A percentile compares a stretch with the other conserved stretches of the same genome.
These are phyloP conservation scores for Rhagonycha lutea DNA, from an alignment of 2,888 invertebrate genomes.

Conservation along the genomic window DNA sequence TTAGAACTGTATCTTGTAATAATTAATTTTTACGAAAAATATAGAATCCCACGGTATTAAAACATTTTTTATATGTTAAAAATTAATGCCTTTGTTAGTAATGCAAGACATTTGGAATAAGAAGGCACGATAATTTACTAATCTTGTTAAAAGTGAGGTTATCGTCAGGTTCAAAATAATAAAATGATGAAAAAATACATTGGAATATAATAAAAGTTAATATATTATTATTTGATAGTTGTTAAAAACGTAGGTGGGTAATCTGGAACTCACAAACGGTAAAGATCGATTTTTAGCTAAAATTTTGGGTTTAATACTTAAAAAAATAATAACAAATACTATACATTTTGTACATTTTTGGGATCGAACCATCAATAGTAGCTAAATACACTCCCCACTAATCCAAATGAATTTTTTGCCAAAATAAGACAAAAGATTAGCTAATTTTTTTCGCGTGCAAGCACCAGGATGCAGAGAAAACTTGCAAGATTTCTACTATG, in stretches of 20 bases:
- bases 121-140: background rate
- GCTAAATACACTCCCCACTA: too few relatives aligned
- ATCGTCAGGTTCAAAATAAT: background rate
- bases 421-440: too few relatives aligned
- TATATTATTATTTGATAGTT: background rate
- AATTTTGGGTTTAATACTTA: too few relatives aligned
- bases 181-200: background rate
- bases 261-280: too few relatives aligned
- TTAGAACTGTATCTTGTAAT: background rate
- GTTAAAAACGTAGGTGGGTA: background rate
- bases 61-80: background rate
- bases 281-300: too few relatives aligned
- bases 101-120: background rate
- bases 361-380: too few relatives aligned
- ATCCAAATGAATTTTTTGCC: too few relatives aligned
- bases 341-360: too few relatives aligned
- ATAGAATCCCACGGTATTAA: background rate
- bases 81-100: background rate
- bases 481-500: too few relatives aligned
- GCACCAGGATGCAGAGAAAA: too few relatives aligned
- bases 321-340: too few relatives aligned
- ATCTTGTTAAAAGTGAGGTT: background rate
- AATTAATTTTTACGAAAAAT: background rate
- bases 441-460: too few relatives aligned
- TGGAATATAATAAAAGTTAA: background rate